Base-by-base conservation (phyloP, 2,888 invertebrate species). In the Girardia tigrina region DNA sequence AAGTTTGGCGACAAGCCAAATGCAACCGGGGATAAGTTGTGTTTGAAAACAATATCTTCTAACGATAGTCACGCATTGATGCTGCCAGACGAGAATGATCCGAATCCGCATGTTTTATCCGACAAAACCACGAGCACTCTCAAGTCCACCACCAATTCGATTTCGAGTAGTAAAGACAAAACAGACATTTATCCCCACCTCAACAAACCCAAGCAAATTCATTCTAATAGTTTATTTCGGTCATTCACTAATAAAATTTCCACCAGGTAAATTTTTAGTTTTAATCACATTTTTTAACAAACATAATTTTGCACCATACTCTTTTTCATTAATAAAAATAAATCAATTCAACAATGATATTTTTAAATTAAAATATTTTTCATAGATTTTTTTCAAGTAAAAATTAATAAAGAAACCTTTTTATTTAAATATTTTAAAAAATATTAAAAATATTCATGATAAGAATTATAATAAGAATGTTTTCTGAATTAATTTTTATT, bases 211-310 rank as follows among this genome's bases (percentile, higher is more conserved):
- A 56, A 56, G n/a, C 56, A 56, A 16, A 56, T 56, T 56, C 56
- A 56, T 16, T 20, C 56, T 4, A 56, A 56, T 23, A 56, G 56
- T 56, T 23, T 56, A n/a, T 56, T 56, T 56, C 56, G 56, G 23
- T 56, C 56, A 56, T 56, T 56, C 23, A 56, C 56, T 20, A 56
- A 56, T n/a, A 56, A 56, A 56, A 56, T 56, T 20, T 56, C 56
- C 56, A 20, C 56, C 4, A 56, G 56, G 56, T 56, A 56, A 56
- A 56, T 12, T 56, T 8, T 56, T n/a, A n/a, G n/a, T n/a, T n/a
- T n/a, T n/a, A n/a, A n/a, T n/a, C n/a, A n/a, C n/a, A n/a, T n/a
- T n/a, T n/a, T n/a, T n/a, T n/a, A n/a, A n/a, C n/a, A n/a, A n/a
- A n/a, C n/a, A n/a, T n/a, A n/a, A n/a, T n/a, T n/a, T n/a, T n/a